A percentile compares a stretch with the other conserved stretches of the same genome.
phyloP scores from a whole-genome alignment of 35 echinoderm and acorn worm genomes.

The Strongylocentrotus purpuratus region DNA sequence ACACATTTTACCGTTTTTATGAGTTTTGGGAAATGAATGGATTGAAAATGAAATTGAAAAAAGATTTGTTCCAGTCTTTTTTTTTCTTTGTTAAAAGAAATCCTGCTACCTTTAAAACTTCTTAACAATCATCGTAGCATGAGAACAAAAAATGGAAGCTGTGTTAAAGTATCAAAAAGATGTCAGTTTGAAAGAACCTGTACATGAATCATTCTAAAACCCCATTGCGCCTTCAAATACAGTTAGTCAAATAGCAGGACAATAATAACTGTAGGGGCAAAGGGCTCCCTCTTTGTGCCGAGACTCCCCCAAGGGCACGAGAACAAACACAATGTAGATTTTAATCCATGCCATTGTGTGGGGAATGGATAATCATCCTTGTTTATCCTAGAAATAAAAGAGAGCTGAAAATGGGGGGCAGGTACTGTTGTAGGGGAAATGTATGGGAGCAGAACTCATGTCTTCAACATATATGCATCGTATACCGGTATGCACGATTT shows the following conservation, averaged over 20 bases:
- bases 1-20: too few relatives aligned
- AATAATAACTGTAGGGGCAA: background rate
- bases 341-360: background rate
- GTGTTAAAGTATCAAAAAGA: background rate
- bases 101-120: background rate
- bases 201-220: background rate
- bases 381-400: background rate
- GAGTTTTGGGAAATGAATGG: too few relatives aligned
- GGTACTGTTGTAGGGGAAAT: background rate
- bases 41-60: too few relatives aligned
- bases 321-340: conserved; percentile 4
- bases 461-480: too few relatives aligned
- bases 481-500: too few relatives aligned
- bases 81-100: too few relatives aligned
- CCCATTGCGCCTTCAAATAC: background rate
- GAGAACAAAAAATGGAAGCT: background rate
- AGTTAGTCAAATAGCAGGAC: background rate
- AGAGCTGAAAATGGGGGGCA: background rate
- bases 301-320: background rate
- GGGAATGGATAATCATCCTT: background rate
- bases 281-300: background rate
- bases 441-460: background rate
- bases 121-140: background rate
- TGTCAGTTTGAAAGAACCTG: background rate
- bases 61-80: too few relatives aligned